Conservation (phyloP, 2,888 invertebrate species). For the Diadegma fenestrale region DNA sequence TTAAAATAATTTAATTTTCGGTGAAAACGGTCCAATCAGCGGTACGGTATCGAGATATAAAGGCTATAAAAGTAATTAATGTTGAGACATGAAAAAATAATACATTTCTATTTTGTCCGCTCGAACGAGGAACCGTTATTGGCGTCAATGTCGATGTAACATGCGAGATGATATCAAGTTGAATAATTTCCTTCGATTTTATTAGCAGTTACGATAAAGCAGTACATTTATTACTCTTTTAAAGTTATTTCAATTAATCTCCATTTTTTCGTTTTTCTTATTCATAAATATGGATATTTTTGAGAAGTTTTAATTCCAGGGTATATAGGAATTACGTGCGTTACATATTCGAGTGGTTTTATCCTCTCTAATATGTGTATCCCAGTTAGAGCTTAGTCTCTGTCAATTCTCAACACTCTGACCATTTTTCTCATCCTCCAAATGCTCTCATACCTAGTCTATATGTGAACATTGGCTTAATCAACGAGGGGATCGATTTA, state of each 20-base stretch:
- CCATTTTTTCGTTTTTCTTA: not conserved
- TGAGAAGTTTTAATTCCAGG: not conserved
- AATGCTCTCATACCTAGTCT: not conserved
- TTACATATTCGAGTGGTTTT: constrained; percentile 1
- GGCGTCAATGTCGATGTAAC: constrained; percentile 1
- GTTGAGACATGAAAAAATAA: constrained; percentile 14
- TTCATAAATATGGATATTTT: not conserved
- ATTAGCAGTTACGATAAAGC: not conserved
- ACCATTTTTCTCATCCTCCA: constrained; percentile 50
- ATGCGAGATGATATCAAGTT: not conserved
- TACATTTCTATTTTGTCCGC: constrained; percentile 27
- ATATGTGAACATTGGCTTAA: constrained; percentile 23
- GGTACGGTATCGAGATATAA: constrained; percentile 32
- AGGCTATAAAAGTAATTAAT: constrained; percentile 17
- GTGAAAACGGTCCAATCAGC: constrained; percentile 23
- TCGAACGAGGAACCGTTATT: constrained; percentile 24
- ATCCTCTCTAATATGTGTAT: not conserved
- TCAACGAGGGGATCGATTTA: constrained; percentile 49
- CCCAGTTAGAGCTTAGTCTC: constrained; percentile 47
- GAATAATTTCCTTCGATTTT: not conserved
- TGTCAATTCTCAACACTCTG: constrained; percentile 51
- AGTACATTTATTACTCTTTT: not conserved
- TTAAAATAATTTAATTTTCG: too few relatives aligned
- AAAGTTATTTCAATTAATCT: not conserved
- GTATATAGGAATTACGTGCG: constrained; percentile 4